These are phyloP conservation scores for Copidosoma aretas DNA, from an alignment of 2,888 invertebrate genomes.

Conservation along the genomic window DNA sequence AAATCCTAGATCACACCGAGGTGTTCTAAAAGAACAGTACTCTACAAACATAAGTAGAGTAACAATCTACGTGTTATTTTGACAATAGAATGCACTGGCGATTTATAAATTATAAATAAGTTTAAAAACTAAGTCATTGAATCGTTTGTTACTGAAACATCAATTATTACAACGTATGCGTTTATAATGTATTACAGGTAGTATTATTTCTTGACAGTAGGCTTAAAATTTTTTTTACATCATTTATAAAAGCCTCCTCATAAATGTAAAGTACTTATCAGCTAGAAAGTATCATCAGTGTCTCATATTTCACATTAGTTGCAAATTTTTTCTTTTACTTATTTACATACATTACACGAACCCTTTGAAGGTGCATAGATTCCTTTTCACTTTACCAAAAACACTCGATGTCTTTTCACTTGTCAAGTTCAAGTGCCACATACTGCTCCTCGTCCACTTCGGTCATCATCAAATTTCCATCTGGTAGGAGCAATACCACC, in stretches of 20 bases:
- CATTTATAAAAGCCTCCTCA: constrained; percentile 44
- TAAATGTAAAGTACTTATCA: constrained; percentile 34
- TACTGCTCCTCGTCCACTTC: constrained; percentile 87
- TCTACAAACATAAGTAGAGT: constrained; percentile 47
- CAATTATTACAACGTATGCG: constrained; percentile 51
- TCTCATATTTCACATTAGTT: constrained; percentile 29
- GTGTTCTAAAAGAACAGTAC: constrained; percentile 57
- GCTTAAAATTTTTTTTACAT: constrained; percentile 43
- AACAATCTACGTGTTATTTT: constrained; percentile 37
- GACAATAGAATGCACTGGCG: constrained; percentile 42
- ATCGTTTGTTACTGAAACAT: constrained; percentile 55
- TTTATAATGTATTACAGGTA: constrained; percentile 44
- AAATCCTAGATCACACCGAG: constrained; percentile 57
- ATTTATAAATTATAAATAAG: constrained; percentile 51
- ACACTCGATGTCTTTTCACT: constrained; percentile 59
- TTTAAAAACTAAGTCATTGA: constrained; percentile 52
- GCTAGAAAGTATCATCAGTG: constrained; percentile 44
- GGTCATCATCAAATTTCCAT: constrained; percentile 86
- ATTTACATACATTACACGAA: constrained; percentile 60
- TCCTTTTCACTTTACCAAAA: constrained; percentile 40
- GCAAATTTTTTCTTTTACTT: constrained; percentile 58
- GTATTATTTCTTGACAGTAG: constrained; percentile 13
- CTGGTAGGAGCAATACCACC: constrained; percentile 82
- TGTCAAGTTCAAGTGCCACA: constrained; percentile 70
- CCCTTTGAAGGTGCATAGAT: constrained; percentile 49